These are phyloP conservation scores for Notechis scutatus DNA, from an alignment of 2,113 vertebrate genomes.

Conservation along the genomic window DNA sequence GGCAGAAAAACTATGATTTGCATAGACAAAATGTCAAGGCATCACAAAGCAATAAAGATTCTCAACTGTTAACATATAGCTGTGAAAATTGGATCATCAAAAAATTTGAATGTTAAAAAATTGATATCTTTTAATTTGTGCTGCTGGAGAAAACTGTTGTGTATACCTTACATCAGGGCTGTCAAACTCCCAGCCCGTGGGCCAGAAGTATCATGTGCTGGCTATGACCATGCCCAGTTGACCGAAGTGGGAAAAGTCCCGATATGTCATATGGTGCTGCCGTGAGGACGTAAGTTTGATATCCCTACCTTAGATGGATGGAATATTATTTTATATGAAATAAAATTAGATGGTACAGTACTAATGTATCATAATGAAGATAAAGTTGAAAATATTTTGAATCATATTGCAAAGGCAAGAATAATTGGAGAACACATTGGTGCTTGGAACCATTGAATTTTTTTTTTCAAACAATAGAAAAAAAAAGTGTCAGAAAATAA, in stretches of 20 bases:
- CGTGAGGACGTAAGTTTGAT: too few species aligned
- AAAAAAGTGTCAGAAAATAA: neutral
- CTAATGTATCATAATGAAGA: neutral
- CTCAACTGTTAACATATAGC: neutral
- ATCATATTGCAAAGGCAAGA: neutral
- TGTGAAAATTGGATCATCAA: neutral
- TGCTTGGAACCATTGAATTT: neutral
- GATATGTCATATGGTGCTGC: too few species aligned
- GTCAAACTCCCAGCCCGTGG: too few species aligned
- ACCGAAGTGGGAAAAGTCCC: too few species aligned
- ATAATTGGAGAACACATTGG: neutral
- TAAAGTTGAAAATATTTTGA: neutral
- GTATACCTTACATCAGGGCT: neutral
- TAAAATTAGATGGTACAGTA: neutral
- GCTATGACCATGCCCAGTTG: too few species aligned
- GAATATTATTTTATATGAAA: neutral
- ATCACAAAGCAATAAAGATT: neutral
- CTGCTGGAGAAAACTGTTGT: neutral
- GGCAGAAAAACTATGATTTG: neutral
- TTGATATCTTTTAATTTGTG: neutral
- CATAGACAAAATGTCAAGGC: neutral
- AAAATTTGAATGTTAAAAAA: neutral
- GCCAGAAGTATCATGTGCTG: too few species aligned
- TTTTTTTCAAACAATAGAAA: neutral
- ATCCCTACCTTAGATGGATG: neutral